Percentiles rank a stretch among this genome's conserved stretches.
phyloP scores from a whole-genome alignment of 1,140 invertebrate genomes.

The Aphis craccivora region DNA sequence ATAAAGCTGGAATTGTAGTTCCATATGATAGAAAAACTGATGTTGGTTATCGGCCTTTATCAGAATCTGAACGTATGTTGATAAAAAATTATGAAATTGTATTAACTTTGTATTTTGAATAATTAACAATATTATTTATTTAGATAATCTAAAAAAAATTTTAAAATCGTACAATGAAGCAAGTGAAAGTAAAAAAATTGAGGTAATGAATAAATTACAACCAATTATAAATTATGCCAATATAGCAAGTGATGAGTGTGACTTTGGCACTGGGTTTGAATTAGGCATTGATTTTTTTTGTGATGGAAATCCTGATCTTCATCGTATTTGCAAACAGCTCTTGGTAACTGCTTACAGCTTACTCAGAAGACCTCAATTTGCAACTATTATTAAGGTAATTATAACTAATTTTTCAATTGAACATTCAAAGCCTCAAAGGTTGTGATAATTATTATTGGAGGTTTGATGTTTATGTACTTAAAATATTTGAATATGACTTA shows the following conservation, averaged over 20 bases:
- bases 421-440: neutral
- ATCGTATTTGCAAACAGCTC: conserved; percentile 72
- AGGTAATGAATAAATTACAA: conserved; percentile 71
- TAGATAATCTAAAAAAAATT: conserved; percentile 17
- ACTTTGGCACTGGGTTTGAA: conserved; percentile 91
- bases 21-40: conserved; percentile 82
- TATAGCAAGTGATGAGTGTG: conserved; percentile 92
- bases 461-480: neutral
- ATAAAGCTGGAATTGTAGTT: conserved; percentile 82
- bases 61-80: conserved; percentile 75
- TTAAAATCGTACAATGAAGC: conserved; percentile 16
- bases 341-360: conserved; percentile 81
- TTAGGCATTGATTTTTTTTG: conserved; percentile 85
- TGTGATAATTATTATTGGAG: neutral
- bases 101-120: neutral
- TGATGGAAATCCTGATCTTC: conserved; percentile 74
- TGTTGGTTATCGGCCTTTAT: conserved; percentile 80
- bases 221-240: conserved; percentile 80
- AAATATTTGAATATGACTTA: neutral
- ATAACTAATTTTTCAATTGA: neutral
- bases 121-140: conserved; percentile 33
- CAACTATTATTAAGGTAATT: conserved; percentile 72
- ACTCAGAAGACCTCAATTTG: conserved; percentile 76
- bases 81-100: conserved; percentile 38
- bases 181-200: conserved; percentile 63